Conservation (phyloP, 2,113 vertebrate species). For the Penelope pileata region DNA sequence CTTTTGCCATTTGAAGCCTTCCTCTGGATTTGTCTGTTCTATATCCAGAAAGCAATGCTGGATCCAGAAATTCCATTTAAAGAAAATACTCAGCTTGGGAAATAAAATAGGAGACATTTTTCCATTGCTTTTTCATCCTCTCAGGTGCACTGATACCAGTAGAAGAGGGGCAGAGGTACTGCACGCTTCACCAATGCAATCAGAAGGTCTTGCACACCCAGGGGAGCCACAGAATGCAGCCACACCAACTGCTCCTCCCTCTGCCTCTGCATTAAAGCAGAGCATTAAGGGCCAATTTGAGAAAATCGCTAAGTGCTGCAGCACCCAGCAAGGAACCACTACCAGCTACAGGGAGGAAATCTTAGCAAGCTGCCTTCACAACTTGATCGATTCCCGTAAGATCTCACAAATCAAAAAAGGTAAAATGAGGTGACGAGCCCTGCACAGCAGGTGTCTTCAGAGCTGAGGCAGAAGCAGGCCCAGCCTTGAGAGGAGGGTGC, state of each 20-base stretch:
- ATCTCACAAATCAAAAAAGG: background rate
- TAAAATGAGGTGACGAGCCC: rapidly evolving
- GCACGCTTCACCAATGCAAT: background rate
- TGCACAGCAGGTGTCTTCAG: no score
- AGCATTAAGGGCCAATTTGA: background rate
- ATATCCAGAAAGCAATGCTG: background rate
- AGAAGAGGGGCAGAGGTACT: background rate
- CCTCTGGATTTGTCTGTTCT: background rate
- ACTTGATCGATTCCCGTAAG: slow-evolving; percentile 2
- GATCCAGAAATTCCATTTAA: background rate
- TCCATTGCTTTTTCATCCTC: background rate
- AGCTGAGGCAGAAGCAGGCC: background rate
- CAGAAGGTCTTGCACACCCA: background rate
- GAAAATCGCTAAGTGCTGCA: background rate
- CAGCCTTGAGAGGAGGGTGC: background rate
- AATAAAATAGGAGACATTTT: background rate
- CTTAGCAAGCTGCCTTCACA: background rate
- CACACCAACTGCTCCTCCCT: background rate
- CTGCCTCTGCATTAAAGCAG: no score
- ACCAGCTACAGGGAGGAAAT: background rate
- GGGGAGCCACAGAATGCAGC: background rate
- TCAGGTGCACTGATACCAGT: background rate
- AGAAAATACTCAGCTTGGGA: background rate
- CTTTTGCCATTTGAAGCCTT: background rate
- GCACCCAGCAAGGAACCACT: background rate